Percentiles rank a stretch among this genome's conserved stretches.
These are phyloP conservation scores for Latrodectus geometricus DNA, from an alignment of 1,140 invertebrate genomes.

Conservation along the genomic window DNA sequence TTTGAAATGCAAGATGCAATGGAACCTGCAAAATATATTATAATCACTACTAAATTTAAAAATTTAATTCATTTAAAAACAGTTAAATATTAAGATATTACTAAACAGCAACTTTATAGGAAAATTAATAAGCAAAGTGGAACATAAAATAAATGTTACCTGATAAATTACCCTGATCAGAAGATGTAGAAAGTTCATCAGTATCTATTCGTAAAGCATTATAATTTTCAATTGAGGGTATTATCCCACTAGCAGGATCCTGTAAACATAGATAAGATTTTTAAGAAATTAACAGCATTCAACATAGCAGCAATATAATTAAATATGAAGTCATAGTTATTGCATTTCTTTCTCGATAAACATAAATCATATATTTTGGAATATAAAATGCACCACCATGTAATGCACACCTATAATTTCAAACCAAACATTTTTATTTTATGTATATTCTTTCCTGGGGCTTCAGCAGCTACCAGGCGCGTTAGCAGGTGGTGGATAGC, in stretches of 20 bases:
- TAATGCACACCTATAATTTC: not conserved
- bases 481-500: too few relatives aligned
- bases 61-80: too few relatives aligned
- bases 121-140: too few relatives aligned
- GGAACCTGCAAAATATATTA: conserved; percentile 31
- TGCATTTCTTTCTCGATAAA: not conserved
- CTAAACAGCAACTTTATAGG: too few relatives aligned
- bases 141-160: conserved; percentile 25
- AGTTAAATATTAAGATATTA: too few relatives aligned
- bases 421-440: not conserved
- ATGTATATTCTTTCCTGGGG: not conserved
- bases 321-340: too few relatives aligned
- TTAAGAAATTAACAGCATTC: not conserved
- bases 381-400: not conserved
- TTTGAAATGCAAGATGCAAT: conserved; percentile 43
- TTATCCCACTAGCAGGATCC: conserved; percentile 61
- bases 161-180: conserved; percentile 56
- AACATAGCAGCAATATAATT: too few relatives aligned
- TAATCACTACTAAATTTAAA: too few relatives aligned
- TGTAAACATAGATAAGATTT: conserved; percentile 8
- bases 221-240: conserved; percentile 48
- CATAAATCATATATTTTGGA: not conserved
- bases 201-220: conserved; percentile 51
- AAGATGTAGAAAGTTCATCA: conserved; percentile 53
- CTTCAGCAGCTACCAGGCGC: too few relatives aligned